Base-by-base conservation (phyloP, 64 coral and sea anemone species). In the Catalaphyllia jardinei region DNA sequence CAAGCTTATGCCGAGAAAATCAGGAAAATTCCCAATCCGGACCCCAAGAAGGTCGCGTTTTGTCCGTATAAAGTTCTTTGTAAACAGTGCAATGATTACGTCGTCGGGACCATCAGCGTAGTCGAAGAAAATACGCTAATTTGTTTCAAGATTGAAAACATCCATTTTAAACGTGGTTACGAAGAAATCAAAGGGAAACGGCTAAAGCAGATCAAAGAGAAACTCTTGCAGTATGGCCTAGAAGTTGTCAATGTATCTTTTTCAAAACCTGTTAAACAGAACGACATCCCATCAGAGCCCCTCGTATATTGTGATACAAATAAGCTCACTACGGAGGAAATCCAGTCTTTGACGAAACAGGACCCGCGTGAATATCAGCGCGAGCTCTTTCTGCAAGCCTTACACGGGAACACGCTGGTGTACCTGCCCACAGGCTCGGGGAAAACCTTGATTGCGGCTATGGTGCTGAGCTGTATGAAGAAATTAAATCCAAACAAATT, bases 381-480 rank as follows among this genome's bases (percentile, higher is more conserved):
- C 35, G 97, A 99, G 69, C 49, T 99, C 54, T 99, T 99, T 72
- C 25, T 76, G 18, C 50, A 93, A 25, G 97, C 94, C 20, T 78
- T 99, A 78, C 25, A 78, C 24, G 89, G 91, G 6, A 99, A 98
- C 73, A 92, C 96, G n/a, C 60, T 98, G 77, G 76, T 95, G 1
- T 98, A 92, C 74, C 78, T 98, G 38, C 96, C 96, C 29, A 98
- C 96, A 67, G 96, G 96, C 17, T 98, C 96, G n/a, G 96, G 96
- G 0, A 98, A 98, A 28, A 98, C 96, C 3, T 52, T 98, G 28
- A 75, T 98, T 16, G 96, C 96, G 18, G 89, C 96, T 2, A 95
- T 98, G 96, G 87, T 92, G 2, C 62, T 98, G 1, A 93, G 90
- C 60, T 94, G 93, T 85, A 98, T 98, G 96, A 86, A 87, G 50